These are phyloP conservation scores for Tympanuchus pallidicinctus DNA, from an alignment of 2,113 vertebrate genomes.

Conservation along the genomic window DNA sequence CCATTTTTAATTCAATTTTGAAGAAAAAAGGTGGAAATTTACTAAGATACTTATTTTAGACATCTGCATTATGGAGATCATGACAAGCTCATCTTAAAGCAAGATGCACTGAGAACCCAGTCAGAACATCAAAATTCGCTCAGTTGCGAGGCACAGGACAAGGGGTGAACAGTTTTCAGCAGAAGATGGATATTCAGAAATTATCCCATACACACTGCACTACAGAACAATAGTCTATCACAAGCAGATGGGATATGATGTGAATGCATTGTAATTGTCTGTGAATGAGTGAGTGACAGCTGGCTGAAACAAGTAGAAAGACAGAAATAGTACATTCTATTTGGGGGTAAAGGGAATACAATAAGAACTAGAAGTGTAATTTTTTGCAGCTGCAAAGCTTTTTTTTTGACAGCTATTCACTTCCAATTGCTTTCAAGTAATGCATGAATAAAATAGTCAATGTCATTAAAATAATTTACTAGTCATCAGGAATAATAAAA, in stretches of 20 bases:
- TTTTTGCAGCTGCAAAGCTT: conserved; percentile 52
- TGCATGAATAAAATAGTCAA: background rate
- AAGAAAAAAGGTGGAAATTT: background rate
- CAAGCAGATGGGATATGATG: background rate
- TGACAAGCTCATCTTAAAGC: background rate
- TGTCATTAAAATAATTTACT: conserved; percentile 40
- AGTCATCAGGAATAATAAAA: conserved; percentile 31
- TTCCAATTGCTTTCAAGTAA: conserved; percentile 26
- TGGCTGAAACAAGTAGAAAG: background rate
- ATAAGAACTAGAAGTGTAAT: background rate
- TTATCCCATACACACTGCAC: background rate
- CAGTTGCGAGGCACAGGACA: background rate
- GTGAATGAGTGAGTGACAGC: background rate
- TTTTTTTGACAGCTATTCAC: conserved; percentile 11
- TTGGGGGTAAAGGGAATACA: conserved; percentile 17
- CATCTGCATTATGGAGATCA: background rate
- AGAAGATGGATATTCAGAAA: background rate
- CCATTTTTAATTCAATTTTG: background rate
- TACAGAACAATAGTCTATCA: background rate
- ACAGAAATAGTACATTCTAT: conserved; percentile 9
- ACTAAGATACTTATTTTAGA: background rate
- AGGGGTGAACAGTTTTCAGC: background rate
- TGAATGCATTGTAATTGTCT: background rate
- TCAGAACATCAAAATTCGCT: background rate
- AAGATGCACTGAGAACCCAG: background rate